Evolutionary conservation across 2,888 invertebrate species (phyloP), one percentile per base, ranked within the genome.

Genomic region (Lymantria dispar): DNA sequence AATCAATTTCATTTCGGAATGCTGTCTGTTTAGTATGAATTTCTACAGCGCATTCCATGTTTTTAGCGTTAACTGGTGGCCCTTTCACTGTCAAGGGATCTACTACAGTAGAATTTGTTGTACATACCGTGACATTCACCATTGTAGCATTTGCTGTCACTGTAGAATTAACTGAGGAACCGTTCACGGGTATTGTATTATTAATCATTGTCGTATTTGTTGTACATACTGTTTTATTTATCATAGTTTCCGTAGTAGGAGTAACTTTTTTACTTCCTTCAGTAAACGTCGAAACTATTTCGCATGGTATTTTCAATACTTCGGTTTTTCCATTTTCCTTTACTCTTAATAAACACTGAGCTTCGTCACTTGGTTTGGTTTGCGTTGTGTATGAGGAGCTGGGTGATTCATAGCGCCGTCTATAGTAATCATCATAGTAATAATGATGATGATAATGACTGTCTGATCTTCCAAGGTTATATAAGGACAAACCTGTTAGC

Each of bases 281-380:
- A 3, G 83, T 81, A 52, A 91, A 91, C 1, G 90, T 91, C 0
- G 90, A 87, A 8, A 91, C 89, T 8, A 89, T 89, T 72, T 86
- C 90, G 62, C 90, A 91, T 1, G 90, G 90, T 61, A 91, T 79
- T 64, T 78, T 87, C 11, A 90, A 58, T 13, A 65, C 58, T 59
- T 87, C 75, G 12, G 70, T 47, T 38, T 72, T 76, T 8, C 72
- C 74, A 31, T 82, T 76, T 60, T 89, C 85, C 50, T 72, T 81
- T 9, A 90, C 73, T 64, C 75, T 85, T 37, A 91, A 71, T 10
- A 70, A 62, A 48, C 90, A 91, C 3, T 58, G 66, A 11, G 90
- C 90, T 51, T 72, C 66, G 15, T 81, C 76, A 45, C 60, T 68
- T 11, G 78, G 76, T 42, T 45, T 63, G 15, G 66, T 58, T 33